Evolutionary conservation across 2,113 vertebrate genomes (phyloP).

Genomic region (Silurus asotus): DNA sequence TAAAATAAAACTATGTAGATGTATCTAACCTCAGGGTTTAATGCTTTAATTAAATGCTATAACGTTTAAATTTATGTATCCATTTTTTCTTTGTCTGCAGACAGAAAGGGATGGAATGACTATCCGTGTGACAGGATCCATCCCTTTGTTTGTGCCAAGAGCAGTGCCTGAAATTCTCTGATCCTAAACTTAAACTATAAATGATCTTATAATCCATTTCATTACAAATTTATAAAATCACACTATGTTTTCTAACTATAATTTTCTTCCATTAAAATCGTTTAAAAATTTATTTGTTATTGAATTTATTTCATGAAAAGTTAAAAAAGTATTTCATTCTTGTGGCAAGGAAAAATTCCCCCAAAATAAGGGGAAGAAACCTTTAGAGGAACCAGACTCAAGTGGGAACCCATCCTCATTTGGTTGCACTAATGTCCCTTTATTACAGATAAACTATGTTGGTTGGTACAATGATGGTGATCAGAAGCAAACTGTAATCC

Average conservation of each 20-base stretch:
- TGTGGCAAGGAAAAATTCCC: too few relatives aligned
- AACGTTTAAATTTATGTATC: not conserved
- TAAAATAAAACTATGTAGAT: not conserved
- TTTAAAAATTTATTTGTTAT: too few relatives aligned
- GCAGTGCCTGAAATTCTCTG: not conserved
- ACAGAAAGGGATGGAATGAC: slow-evolving; percentile 21
- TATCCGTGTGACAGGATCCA: not conserved
- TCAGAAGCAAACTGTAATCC: too few relatives aligned
- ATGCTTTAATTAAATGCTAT: not conserved
- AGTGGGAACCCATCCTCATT: too few relatives aligned
- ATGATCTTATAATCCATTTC: too few relatives aligned
- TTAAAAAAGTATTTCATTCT: too few relatives aligned
- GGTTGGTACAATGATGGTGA: too few relatives aligned
- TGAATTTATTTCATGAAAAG: too few relatives aligned
- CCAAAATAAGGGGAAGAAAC: too few relatives aligned
- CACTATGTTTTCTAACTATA: not conserved
- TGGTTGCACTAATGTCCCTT: too few relatives aligned
- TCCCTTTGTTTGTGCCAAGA: slow-evolving; percentile 26
- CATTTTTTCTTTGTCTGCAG: not conserved
- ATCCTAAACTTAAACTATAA: not conserved
- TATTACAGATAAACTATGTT: too few relatives aligned
- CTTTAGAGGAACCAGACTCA: too few relatives aligned
- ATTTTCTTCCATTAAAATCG: not conserved
- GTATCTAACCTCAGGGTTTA: not conserved
- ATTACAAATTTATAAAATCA: not conserved